These are phyloP conservation scores for Trachelus iudaicus DNA, from an alignment of 2,888 invertebrate genomes.

Conservation along the genomic window DNA sequence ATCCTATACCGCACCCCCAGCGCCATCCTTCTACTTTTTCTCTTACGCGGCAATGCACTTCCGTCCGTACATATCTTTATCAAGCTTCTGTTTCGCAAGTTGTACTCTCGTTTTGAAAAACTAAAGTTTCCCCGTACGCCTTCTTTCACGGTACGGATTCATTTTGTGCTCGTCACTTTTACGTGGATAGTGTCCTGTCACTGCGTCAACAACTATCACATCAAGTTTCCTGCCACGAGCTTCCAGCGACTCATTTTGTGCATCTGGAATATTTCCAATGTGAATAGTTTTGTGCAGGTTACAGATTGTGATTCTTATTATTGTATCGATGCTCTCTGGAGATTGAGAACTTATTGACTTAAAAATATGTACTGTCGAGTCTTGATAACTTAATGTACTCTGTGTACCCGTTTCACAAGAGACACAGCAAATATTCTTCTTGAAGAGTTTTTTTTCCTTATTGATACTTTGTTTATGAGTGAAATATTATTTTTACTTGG, in stretches of 20 bases:
- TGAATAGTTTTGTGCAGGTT: not conserved
- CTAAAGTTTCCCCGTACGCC: not conserved
- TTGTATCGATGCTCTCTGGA: not conserved
- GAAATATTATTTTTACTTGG: not conserved
- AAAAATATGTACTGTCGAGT: not conserved
- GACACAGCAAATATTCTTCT: not conserved
- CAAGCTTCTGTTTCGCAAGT: not conserved
- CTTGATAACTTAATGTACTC: too few species aligned
- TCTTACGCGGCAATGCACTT: constrained; percentile 39
- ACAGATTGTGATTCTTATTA: not conserved
- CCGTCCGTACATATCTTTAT: constrained; percentile 31
- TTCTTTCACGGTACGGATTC: not conserved
- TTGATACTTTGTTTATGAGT: not conserved
- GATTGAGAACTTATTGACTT: not conserved
- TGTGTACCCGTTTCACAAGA: not conserved
- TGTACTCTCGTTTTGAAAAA: not conserved
- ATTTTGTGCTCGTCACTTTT: not conserved
- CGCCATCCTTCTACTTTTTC: constrained; percentile 9
- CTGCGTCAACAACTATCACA: not conserved
- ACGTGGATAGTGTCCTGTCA: not conserved
- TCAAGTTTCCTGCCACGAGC: not conserved
- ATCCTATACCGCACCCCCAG: constrained; percentile 29
- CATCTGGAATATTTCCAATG: not conserved
- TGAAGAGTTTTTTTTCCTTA: not conserved
- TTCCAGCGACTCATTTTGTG: not conserved